Conservation (phyloP, 2,888 invertebrate species). For the Apodemia duryi region DNA sequence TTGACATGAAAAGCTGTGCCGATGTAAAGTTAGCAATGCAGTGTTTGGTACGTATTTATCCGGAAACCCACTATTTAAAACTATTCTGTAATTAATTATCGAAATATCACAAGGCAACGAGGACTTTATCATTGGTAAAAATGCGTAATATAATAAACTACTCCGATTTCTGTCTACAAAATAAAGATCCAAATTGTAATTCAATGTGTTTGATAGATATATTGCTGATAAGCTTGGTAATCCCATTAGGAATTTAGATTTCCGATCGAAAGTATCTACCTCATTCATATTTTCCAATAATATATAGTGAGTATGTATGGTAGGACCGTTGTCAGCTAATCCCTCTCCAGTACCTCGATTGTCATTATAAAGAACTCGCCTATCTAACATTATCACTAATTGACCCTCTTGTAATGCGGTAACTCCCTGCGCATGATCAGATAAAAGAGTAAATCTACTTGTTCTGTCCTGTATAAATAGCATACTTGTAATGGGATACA, state of each 20-base stretch:
- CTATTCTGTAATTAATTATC: slow-evolving; percentile 53
- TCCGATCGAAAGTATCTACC: slow-evolving; percentile 24
- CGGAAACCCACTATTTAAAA: slow-evolving; percentile 37
- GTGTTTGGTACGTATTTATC: slow-evolving; percentile 38
- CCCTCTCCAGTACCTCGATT: slow-evolving; percentile 96
- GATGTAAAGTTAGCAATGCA: slow-evolving; percentile 54
- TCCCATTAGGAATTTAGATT: slow-evolving; percentile 28
- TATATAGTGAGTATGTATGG: slow-evolving; percentile 61
- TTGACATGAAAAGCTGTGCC: slow-evolving; percentile 52
- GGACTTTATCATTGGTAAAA: slow-evolving; percentile 54
- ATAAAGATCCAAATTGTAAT: slow-evolving; percentile 52
- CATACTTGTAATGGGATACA: slow-evolving; percentile 95
- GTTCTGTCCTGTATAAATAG: slow-evolving; percentile 88
- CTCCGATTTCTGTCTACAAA: slow-evolving; percentile 46
- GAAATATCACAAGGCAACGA: slow-evolving; percentile 61
- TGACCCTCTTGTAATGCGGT: slow-evolving; percentile 93
- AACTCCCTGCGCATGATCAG: slow-evolving; percentile 94
- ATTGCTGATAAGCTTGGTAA: slow-evolving; percentile 56
- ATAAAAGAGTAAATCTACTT: slow-evolving; percentile 85
- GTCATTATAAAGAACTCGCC: slow-evolving; percentile 94
- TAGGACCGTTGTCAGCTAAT: slow-evolving; percentile 91
- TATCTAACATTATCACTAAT: slow-evolving; percentile 95
- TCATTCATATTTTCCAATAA: slow-evolving; percentile 55
- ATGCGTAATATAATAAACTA: slow-evolving; percentile 46
- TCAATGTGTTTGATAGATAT: slow-evolving; percentile 46